A percentile compares a stretch with the other conserved stretches of the same genome.
Evolutionary conservation across 2,888 invertebrate species (phyloP).

Genomic region (Sceliomorpha sp.): DNA sequence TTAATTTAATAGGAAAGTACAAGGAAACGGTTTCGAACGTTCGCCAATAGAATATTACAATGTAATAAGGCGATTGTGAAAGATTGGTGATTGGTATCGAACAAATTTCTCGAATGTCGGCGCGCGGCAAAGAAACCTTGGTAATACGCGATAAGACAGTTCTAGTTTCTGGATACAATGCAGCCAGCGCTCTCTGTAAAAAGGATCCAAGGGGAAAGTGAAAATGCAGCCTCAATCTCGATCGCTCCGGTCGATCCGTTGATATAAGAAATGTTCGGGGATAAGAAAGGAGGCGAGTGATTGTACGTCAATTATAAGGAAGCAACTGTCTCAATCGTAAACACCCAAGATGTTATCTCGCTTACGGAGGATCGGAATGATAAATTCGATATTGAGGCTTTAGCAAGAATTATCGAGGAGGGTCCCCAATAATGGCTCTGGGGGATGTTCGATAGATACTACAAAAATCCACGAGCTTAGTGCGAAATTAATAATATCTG

Average conservation of each 20-base stretch:
- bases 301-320: conserved; percentile 44
- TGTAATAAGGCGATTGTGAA: conserved; percentile 20
- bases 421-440: conserved; percentile 39
- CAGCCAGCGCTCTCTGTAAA: conserved; percentile 17
- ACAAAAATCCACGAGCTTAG: conserved; percentile 45
- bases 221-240: conserved; percentile 15
- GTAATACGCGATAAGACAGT: conserved; percentile 18
- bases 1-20: conserved; percentile 18
- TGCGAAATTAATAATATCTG: conserved; percentile 46
- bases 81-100: conserved; percentile 26
- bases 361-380: conserved; percentile 25
- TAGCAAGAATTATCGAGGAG: conserved; percentile 39
- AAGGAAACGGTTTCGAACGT: conserved; percentile 15
- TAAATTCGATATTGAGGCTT: conserved; percentile 41
- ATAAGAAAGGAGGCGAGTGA: conserved; percentile 27
- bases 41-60: conserved; percentile 23
- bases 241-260: conserved; percentile 1
- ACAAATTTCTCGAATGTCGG: conserved; percentile 22
- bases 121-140: conserved; percentile 18
- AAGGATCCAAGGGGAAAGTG: conserved; percentile 30
- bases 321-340: conserved; percentile 27
- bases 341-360: conserved; percentile 35
- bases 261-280: conserved; percentile 8
- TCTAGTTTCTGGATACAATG: conserved; percentile 38
- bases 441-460: conserved; percentile 27